phyloP scores from a whole-genome alignment of 2,888 invertebrate species.

The Mesochorus sp. region DNA sequence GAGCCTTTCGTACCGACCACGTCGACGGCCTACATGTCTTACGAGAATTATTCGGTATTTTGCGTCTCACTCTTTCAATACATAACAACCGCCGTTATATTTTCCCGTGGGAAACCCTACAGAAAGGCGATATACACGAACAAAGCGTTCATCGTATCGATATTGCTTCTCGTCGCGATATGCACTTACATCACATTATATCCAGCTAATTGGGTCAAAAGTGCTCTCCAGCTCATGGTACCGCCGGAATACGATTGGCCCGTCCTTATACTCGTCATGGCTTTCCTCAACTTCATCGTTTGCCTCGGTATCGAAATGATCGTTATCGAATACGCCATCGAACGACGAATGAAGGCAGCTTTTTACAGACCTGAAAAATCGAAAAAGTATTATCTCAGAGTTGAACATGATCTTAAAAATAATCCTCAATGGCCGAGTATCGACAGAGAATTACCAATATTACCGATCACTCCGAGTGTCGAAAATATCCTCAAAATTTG shows the following conservation, averaged over 20 bases:
- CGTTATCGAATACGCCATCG: constrained; percentile 85
- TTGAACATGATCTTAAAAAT: constrained; percentile 84
- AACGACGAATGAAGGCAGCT: constrained; percentile 83
- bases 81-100: constrained; percentile 85
- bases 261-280: constrained; percentile 78
- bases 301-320: constrained; percentile 84
- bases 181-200: constrained; percentile 83
- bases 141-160: constrained; percentile 82
- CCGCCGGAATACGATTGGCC: constrained; percentile 81
- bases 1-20: constrained; percentile 81
- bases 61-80: constrained; percentile 87
- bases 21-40: constrained; percentile 81
- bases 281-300: constrained; percentile 83
- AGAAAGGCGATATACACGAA: constrained; percentile 86
- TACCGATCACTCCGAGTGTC: constrained; percentile 71
- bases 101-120: constrained; percentile 87
- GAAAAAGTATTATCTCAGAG: constrained; percentile 85
- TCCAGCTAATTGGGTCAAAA: constrained; percentile 82
- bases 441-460: constrained; percentile 68
- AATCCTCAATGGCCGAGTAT: constrained; percentile 87
- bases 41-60: constrained; percentile 87
- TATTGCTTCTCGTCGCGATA: constrained; percentile 82
- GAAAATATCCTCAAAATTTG: constrained; percentile 71
- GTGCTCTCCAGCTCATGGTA: constrained; percentile 76
- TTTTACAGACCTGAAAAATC: constrained; percentile 84